A percentile compares a stretch with the other conserved stretches of the same genome.
Conservation (phyloP, 2,888 invertebrate genomes). For the Pollenia amentaria region DNA sequence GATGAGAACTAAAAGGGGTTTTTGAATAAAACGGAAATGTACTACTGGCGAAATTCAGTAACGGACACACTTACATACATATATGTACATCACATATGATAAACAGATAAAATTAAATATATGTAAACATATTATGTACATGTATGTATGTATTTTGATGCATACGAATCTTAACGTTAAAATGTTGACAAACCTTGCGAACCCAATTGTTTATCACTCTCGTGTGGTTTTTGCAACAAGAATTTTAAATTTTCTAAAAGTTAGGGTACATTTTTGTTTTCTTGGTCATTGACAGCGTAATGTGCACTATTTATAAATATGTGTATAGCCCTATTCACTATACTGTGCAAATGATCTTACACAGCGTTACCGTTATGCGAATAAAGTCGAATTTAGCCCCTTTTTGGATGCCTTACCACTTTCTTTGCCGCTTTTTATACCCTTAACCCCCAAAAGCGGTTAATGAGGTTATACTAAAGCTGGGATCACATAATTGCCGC, state of each 20-base stretch:
- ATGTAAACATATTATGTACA: not conserved
- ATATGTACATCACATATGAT: not conserved
- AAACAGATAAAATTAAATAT: slow-evolving; percentile 11
- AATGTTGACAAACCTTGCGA: slow-evolving; percentile 57
- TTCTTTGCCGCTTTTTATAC: too few species aligned
- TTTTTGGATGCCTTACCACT: too few species aligned
- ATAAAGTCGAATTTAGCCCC: too few species aligned
- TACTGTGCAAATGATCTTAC: too few species aligned
- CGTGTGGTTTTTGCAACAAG: slow-evolving; percentile 29
- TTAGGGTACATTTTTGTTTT: slow-evolving; percentile 35
- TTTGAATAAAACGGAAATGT: slow-evolving; percentile 69
- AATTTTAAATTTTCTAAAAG: slow-evolving; percentile 45
- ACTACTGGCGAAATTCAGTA: slow-evolving; percentile 39
- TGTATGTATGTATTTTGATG: not conserved
- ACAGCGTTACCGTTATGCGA: too few species aligned
- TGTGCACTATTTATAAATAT: not conserved
- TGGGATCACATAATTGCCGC: too few species aligned
- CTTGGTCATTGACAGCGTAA: slow-evolving; percentile 46
- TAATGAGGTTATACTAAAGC: too few species aligned
- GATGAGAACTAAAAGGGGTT: slow-evolving; percentile 69
- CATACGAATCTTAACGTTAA: not conserved
- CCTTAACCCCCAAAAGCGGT: too few species aligned
- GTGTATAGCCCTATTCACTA: too few species aligned
- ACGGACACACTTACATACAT: slow-evolving; percentile 30
- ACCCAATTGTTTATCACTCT: slow-evolving; percentile 6